Evolutionary conservation across 2,797 vertebrate species (phyloP).

Genomic region (Melanogrammus aeglefinus): DNA sequence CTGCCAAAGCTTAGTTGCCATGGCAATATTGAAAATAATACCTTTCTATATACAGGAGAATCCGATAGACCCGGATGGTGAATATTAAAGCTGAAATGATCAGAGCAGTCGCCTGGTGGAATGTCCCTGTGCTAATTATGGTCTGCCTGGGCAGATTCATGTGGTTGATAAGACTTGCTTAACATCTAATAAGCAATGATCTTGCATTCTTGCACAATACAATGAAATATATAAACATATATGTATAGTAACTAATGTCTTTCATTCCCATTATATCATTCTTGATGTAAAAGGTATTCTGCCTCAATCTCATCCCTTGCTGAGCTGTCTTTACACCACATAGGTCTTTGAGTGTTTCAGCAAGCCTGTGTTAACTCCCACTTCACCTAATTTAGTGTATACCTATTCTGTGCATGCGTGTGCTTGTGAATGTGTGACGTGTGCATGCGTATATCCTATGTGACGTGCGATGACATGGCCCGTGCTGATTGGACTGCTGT

Average conservation of each 20-base stretch:
- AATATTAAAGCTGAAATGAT: neutral
- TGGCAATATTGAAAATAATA: neutral
- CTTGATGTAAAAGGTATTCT: neutral
- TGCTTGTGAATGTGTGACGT: neutral
- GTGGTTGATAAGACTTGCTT: neutral
- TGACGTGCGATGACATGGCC: neutral
- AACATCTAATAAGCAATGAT: neutral
- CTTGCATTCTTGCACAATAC: neutral
- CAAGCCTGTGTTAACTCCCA: neutral
- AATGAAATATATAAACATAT: neutral
- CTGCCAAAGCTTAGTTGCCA: constrained; percentile 5
- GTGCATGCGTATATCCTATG: neutral
- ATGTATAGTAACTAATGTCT: neutral
- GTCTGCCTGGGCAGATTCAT: neutral
- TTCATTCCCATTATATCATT: neutral
- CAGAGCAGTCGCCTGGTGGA: neutral
- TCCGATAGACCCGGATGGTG: neutral
- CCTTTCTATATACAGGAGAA: neutral
- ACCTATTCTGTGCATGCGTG: neutral
- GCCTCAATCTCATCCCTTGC: neutral
- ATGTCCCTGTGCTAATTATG: neutral
- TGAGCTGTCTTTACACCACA: neutral
- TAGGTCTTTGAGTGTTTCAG: neutral
- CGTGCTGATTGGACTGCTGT: neutral
- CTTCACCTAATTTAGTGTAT: neutral